Base-by-base conservation (phyloP, 2,888 invertebrate species). In the Hypsopygia costalis region DNA sequence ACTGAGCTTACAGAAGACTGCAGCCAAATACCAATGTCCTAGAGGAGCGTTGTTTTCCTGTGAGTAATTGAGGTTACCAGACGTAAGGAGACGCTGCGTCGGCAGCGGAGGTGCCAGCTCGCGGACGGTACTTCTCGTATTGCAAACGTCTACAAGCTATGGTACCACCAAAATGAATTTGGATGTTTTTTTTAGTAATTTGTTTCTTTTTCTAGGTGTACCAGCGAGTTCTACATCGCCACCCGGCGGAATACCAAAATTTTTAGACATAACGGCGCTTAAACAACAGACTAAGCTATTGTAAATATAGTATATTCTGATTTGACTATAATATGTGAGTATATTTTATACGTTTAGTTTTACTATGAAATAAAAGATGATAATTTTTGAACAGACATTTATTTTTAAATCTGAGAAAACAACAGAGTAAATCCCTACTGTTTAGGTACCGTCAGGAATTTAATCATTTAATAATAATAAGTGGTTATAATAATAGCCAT, bases 241-340 rank as follows among this genome's bases (percentile, higher is more conserved):
- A 1, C 55, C 48, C 43, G 74, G 81, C 41, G 74, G 81, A 41
- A 80, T 91, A 29, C 90, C 90, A 25, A 91, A 90, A 69, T 92
- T 93, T 69, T 72, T 94, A 55, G 93, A 94, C 66, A 91, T 93
- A 46, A 92, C 93, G 31, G 91, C 92, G 34, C 79, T 94, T 36
- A 93, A 92, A 66, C 91, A 91, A 56, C 93, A 93, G 69, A 92
- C 93, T 0, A 93, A 94, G 75, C 82, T 93, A 44, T 78, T 93
- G 58, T 85, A 60, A 62, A 33, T 31, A 45, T 43, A 36, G 16
- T 16, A 3, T 16, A 16, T 41, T 41, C 39, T 47, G 25, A 39
- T 34, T 43, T 28, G 16, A 16, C 16, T 40, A 44, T 30, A 43
- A 22, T 41, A 34, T 36, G 6, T 25, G 7, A 45, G 38, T 48